A percentile compares a stretch with the other conserved stretches of the same genome.
phyloP scores from a whole-genome alignment of 1,140 invertebrate genomes.

The Chelonus insularis region DNA sequence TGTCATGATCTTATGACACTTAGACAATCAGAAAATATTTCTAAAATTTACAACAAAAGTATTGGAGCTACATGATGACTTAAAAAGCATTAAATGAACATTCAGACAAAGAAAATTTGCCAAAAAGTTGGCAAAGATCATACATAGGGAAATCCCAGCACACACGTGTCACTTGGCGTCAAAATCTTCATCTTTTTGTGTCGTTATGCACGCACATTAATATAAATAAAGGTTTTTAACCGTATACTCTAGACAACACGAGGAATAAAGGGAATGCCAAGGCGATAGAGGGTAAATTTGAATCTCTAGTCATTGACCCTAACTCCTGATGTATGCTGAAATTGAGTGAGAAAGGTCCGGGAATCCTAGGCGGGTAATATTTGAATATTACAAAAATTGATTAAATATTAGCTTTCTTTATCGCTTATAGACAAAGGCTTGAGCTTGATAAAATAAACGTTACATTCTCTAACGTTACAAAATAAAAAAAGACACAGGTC shows the following conservation, averaged over 20 bases:
- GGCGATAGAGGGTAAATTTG: background rate
- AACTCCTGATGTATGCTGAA: too few species aligned
- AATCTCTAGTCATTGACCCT: slow-evolving; percentile 9
- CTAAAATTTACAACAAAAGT: too few species aligned
- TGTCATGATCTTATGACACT: too few species aligned
- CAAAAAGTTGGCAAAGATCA: slow-evolving; percentile 11
- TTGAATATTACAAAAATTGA: slow-evolving; percentile 17
- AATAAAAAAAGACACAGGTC: slow-evolving; percentile 5
- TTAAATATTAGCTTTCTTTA: background rate
- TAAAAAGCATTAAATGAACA: background rate
- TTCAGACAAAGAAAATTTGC: background rate
- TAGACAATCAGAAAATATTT: too few species aligned
- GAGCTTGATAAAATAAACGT: background rate
- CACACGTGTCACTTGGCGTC: background rate
- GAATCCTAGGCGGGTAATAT: background rate
- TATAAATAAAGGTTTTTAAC: background rate
- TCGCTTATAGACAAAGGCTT: slow-evolving; percentile 2
- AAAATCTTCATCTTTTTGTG: background rate
- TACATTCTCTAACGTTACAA: slow-evolving; percentile 2
- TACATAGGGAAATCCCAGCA: slow-evolving; percentile 2
- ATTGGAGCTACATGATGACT: too few species aligned
- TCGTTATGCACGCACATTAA: background rate
- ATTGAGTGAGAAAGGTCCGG: slow-evolving; percentile 23
- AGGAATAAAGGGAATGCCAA: background rate
- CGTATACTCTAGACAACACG: background rate